These are phyloP conservation scores for Archips crataeganus DNA, from an alignment of 2,888 invertebrate species.

Conservation along the genomic window DNA sequence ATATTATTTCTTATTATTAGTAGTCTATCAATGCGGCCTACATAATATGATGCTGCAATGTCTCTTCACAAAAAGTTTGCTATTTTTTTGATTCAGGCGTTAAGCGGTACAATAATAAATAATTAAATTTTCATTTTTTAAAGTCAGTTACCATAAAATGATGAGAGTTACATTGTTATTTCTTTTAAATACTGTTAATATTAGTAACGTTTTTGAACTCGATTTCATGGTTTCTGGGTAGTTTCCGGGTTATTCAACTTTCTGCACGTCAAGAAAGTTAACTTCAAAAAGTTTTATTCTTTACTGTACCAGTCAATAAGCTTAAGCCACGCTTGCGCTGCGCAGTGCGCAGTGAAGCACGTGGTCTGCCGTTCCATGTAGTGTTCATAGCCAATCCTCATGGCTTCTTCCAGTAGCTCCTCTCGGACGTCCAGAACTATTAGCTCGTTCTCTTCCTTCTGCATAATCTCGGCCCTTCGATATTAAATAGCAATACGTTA, in stretches of 20 bases:
- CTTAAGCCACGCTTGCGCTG: slow-evolving; percentile 73
- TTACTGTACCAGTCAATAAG: slow-evolving; percentile 68
- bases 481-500: neutral
- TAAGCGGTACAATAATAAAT: neutral
- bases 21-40: no score
- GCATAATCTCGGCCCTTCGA: slow-evolving; percentile 73
- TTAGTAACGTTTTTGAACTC: no score
- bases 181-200: no score
- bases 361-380: slow-evolving; percentile 74
- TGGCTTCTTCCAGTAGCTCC: slow-evolving; percentile 70
- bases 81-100: neutral
- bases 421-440: slow-evolving; percentile 75
- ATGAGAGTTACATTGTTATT: no score
- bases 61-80: neutral
- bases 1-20: no score
- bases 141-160: no score
- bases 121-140: no score
- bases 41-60: neutral
- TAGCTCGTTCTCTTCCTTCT: slow-evolving; percentile 76
- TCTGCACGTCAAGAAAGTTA: no score
- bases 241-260: no score
- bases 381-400: slow-evolving; percentile 61
- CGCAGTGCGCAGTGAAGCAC: slow-evolving; percentile 71
- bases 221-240: no score
- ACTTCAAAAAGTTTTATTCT: slow-evolving; percentile 1